Evolutionary conservation across 2,113 vertebrate species (phyloP).

Genomic region (Microcebus jonahi): DNA sequence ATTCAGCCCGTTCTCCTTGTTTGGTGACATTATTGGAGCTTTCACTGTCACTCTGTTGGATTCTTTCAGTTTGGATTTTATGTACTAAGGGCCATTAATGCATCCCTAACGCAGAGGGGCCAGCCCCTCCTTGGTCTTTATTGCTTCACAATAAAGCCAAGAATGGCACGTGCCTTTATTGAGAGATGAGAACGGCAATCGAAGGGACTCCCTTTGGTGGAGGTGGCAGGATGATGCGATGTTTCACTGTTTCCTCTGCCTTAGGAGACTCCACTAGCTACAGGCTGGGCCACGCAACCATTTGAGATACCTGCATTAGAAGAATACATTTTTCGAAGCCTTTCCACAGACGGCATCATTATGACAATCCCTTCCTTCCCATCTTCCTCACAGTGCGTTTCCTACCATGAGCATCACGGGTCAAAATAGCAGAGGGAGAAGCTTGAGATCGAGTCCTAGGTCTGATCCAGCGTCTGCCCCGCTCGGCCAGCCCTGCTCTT

Average conservation of each 20-base stretch:
- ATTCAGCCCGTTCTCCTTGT: neutral
- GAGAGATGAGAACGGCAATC: accelerated
- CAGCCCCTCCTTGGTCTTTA: accelerated
- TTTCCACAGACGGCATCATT: accelerated
- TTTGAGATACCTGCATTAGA: neutral
- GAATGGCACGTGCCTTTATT: accelerated
- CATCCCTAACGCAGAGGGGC: accelerated
- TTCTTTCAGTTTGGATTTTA: no score
- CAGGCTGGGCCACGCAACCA: neutral
- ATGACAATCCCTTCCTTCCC: no score
- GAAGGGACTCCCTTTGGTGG: accelerated
- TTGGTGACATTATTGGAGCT: neutral
- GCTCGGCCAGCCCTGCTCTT: neutral
- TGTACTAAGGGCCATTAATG: accelerated
- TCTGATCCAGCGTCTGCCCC: accelerated
- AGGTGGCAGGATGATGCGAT: accelerated
- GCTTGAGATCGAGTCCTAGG: accelerated
- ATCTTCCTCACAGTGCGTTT: accelerated
- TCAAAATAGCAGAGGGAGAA: no score
- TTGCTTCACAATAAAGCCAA: accelerated
- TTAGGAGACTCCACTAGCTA: no score
- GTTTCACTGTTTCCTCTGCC: accelerated
- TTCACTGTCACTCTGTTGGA: accelerated
- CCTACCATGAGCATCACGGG: neutral
- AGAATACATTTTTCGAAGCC: neutral